phyloP scores from a whole-genome alignment of 2,113 vertebrate species.

The Macaca mulatta region DNA sequence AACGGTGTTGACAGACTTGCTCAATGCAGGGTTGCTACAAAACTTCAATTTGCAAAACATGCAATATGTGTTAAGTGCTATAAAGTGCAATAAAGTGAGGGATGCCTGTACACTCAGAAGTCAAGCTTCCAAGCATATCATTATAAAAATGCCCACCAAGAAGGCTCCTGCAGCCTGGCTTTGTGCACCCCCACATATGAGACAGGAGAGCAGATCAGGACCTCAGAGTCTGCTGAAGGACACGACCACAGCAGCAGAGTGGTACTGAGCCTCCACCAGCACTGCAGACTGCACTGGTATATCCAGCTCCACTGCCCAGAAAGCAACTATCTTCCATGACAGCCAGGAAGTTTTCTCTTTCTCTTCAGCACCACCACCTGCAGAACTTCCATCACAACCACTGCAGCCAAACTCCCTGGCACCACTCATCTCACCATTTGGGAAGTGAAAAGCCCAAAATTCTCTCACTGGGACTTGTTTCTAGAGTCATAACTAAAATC shows the following conservation, averaged over 20 bases:
- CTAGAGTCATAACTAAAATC: conserved; percentile 63
- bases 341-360: neutral
- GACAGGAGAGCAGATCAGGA: neutral
- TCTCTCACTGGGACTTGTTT: conserved; percentile 20
- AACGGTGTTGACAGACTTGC: neutral
- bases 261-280: neutral
- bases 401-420: conserved; percentile 10
- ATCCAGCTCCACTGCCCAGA: neutral
- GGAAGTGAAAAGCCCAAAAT: conserved; percentile 35
- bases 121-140: neutral
- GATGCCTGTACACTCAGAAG: neutral
- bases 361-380: neutral
- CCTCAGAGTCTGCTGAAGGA: neutral
- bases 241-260: neutral
- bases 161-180: neutral
- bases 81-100: neutral
- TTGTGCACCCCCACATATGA: neutral
- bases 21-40: neutral
- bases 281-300: neutral
- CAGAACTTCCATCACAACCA: neutral
- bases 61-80: neutral
- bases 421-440: conserved; percentile 24
- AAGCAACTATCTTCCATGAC: neutral
- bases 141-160: neutral
- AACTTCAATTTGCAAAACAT: neutral